These are phyloP conservation scores for Leuciscus idus DNA, from an alignment of 2,113 vertebrate species.

Conservation along the genomic window DNA sequence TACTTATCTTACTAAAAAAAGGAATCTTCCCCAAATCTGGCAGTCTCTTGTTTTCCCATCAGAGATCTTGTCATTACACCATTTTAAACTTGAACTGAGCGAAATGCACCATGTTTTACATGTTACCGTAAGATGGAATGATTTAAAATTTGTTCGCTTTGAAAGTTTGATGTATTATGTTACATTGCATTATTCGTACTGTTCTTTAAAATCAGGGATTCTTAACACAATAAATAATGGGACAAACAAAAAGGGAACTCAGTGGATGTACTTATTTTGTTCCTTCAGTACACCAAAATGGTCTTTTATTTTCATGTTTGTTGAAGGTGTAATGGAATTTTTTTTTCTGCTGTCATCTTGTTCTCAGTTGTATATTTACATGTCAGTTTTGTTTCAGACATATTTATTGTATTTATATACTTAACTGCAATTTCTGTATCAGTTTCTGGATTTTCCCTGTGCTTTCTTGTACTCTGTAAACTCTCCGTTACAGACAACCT, in stretches of 20 bases:
- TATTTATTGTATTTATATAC: constrained; percentile 62
- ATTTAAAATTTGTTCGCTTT: background rate
- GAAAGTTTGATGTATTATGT: constrained; percentile 5
- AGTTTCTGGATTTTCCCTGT: constrained; percentile 34
- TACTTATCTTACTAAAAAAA: constrained; percentile 12
- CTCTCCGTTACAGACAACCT: constrained; percentile 60
- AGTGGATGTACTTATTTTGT: constrained; percentile 1
- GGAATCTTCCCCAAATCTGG: background rate
- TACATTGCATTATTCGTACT: constrained; percentile 28
- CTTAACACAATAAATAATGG: constrained; percentile 29
- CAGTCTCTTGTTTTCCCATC: background rate
- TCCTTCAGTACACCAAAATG: constrained; percentile 41
- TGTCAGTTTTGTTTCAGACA: constrained; percentile 45
- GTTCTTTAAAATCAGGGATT: constrained; percentile 59
- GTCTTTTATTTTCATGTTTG: constrained; percentile 36
- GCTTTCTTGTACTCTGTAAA: constrained; percentile 42
- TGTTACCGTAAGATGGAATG: background rate
- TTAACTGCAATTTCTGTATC: constrained; percentile 31
- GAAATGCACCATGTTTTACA: constrained; percentile 23
- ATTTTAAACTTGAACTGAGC: constrained; percentile 20
- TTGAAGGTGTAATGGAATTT: constrained; percentile 21
- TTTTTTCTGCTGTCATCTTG: constrained; percentile 24
- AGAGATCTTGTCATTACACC: background rate
- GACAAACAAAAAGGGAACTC: constrained; percentile 21
- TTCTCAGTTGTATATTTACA: constrained; percentile 25